Conservation (phyloP, 2,797 vertebrate genomes). For the Harpagifer antarcticus region DNA sequence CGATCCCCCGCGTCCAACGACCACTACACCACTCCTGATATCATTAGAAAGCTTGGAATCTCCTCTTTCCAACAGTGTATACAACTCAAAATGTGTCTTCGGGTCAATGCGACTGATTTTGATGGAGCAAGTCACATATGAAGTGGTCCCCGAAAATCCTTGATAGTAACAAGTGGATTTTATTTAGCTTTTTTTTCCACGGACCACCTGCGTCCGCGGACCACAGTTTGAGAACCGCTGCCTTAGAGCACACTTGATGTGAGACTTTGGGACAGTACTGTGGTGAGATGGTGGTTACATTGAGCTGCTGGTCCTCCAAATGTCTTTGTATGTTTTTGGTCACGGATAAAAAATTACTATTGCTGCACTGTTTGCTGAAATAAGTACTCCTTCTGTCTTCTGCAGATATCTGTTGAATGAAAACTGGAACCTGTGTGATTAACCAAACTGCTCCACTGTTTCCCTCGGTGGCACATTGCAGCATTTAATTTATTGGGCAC, state of each 20-base stretch:
- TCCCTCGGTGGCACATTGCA: slow-evolving; percentile 47
- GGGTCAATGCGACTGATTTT: too few relatives aligned
- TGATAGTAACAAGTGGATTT: too few relatives aligned
- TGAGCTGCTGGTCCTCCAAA: neutral
- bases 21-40: too few relatives aligned
- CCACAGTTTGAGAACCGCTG: too few relatives aligned
- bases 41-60: too few relatives aligned
- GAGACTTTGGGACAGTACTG: neutral
- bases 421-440: slow-evolving; percentile 38
- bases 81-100: too few relatives aligned
- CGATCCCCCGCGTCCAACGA: too few relatives aligned
- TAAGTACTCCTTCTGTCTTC: slow-evolving; percentile 17
- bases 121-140: too few relatives aligned
- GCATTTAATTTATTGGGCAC: neutral
- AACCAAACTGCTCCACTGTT: slow-evolving; percentile 43
- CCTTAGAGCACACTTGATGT: neutral
- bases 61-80: too few relatives aligned
- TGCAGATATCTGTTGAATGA: slow-evolving; percentile 42
- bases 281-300: neutral
- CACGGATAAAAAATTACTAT: neutral
- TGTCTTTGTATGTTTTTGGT: neutral
- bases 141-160: too few relatives aligned
- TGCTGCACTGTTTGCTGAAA: slow-evolving; percentile 13
- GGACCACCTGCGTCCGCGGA: too few relatives aligned
- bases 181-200: too few relatives aligned